These are phyloP conservation scores for Venustoraphidia nigricollis DNA, from an alignment of 2,888 invertebrate species.

Conservation along the genomic window DNA sequence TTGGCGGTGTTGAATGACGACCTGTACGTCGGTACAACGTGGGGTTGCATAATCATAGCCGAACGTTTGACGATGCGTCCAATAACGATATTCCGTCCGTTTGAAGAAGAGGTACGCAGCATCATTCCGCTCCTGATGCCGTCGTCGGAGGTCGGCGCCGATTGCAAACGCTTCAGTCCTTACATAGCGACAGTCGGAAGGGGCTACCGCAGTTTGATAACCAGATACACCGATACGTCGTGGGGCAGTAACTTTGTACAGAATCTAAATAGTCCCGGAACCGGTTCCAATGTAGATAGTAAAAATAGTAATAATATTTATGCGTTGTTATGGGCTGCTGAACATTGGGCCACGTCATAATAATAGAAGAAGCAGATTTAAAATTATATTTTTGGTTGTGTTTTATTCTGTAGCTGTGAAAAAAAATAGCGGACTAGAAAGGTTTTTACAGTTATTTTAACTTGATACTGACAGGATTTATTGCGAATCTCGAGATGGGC, in stretches of 20 bases:
- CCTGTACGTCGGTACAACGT: conserved; percentile 83
- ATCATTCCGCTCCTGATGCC: conserved; percentile 39
- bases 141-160: conserved; percentile 16
- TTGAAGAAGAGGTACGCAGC: conserved; percentile 61
- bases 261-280: not conserved
- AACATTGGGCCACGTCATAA: conserved; percentile 43
- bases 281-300: conserved; percentile 7
- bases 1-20: conserved; percentile 49
- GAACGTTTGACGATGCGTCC: conserved; percentile 68
- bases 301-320: conserved; percentile 33
- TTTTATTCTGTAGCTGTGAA: no score
- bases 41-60: conserved; percentile 87
- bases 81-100: conserved; percentile 83
- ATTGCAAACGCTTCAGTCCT: conserved; percentile 23
- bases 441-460: no score
- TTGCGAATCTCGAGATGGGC: no score
- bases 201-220: conserved; percentile 66
- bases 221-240: conserved; percentile 41
- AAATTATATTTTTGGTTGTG: no score
- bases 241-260: conserved; percentile 13
- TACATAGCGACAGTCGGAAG: conserved; percentile 65
- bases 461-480: no score
- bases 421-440: no score
- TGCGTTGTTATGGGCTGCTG: conserved; percentile 55
- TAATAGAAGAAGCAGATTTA: not conserved